Percentiles rank a stretch among this genome's conserved stretches.
These are phyloP conservation scores for Ctenochaetus hawaiiensis DNA, from an alignment of 2,797 vertebrate species.

Conservation along the genomic window DNA sequence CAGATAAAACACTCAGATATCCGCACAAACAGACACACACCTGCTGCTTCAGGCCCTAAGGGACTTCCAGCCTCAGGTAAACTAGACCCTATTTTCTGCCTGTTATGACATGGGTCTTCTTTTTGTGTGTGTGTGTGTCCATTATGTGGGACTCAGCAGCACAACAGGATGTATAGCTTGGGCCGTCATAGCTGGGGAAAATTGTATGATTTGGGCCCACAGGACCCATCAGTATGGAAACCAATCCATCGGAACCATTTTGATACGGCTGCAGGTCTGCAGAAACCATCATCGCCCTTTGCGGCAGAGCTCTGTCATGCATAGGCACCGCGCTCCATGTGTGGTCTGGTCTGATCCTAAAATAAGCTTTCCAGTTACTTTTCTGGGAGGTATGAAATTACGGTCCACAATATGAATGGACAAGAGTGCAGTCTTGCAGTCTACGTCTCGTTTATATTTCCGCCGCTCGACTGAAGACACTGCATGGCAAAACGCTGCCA, in stretches of 20 bases:
- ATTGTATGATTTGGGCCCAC: slow-evolving; percentile 57
- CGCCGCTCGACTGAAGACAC: slow-evolving; percentile 23
- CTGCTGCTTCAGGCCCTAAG: slow-evolving; percentile 53
- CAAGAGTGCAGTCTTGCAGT: slow-evolving; percentile 38
- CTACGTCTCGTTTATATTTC: slow-evolving; percentile 43
- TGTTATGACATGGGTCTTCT: slow-evolving; percentile 73
- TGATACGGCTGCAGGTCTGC: slow-evolving; percentile 71
- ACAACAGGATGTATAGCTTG: slow-evolving; percentile 63
- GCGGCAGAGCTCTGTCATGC: slow-evolving; percentile 58
- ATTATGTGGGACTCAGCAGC: slow-evolving; percentile 71
- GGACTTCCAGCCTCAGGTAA: slow-evolving; percentile 54
- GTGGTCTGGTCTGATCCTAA: slow-evolving; percentile 64
- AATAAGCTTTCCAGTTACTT: slow-evolving; percentile 68
- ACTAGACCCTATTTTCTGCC: slow-evolving; percentile 85
- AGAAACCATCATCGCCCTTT: slow-evolving; percentile 55
- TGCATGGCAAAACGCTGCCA: slow-evolving; percentile 20
- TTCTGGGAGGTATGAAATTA: slow-evolving; percentile 70
- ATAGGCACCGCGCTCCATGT: slow-evolving; percentile 54
- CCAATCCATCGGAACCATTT: slow-evolving; percentile 69
- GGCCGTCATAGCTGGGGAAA: slow-evolving; percentile 61
- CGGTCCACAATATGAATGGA: slow-evolving; percentile 60
- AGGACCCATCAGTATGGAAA: slow-evolving; percentile 68
- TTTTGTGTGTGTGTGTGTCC: slow-evolving; percentile 53
- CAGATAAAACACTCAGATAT: slow-evolving; percentile 44
- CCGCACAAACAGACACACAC: slow-evolving; percentile 37